Base-by-base conservation (phyloP, 2,113 vertebrate species). In the Ardeotis arabs region DNA sequence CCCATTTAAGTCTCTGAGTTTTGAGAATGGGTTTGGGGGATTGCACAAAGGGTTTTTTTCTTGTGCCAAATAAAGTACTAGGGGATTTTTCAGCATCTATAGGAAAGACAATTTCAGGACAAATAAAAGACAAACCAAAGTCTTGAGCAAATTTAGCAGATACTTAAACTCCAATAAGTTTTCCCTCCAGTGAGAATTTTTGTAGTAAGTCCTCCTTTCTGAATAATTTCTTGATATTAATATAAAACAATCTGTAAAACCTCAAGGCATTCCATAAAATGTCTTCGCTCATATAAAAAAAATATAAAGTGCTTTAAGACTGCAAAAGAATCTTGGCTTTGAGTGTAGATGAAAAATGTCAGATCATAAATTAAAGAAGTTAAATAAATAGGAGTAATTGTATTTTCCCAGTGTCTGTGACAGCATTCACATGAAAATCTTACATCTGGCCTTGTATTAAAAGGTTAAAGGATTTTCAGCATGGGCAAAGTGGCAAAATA, bases 111-210 rank as follows among this genome's bases (percentile, higher is more conserved):
- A 70, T 62, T 87, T 95, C 31, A 68, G 39, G 58, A 86, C 53
- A 93, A 95, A 82, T 89, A 73, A 81, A 91, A 87, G 66, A 50
- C 35, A 86, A 64, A 52, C 12, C 64, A 81, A 94, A 95, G 11
- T 52, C 60, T 72, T 0, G 0, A 86, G 33, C 6, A 93, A 96
- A 93, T 80, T 90, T 66, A 89, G 47, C 33, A 86, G 49, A 82
- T 64, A 84, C 6, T 73, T 83, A 67, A 89, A 91, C 9, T 33
- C 23, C 50, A 83, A 9, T 41, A 35, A 21, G 1, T 83, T 60
- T 84, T 68, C 56, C 18, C 5, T 58, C 37, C 21, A 52, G 8
- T 73, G 55, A 31, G 47, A 73, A 41, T 66, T 87, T 62, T 92
- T 90, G 50, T 20, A 55, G 37, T 25, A 84, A 86, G 77, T 87